Evolutionary conservation across 2,888 invertebrate genomes (phyloP), one percentile per base, ranked within the genome.

Genomic region (Leptura quadrifasciata): DNA sequence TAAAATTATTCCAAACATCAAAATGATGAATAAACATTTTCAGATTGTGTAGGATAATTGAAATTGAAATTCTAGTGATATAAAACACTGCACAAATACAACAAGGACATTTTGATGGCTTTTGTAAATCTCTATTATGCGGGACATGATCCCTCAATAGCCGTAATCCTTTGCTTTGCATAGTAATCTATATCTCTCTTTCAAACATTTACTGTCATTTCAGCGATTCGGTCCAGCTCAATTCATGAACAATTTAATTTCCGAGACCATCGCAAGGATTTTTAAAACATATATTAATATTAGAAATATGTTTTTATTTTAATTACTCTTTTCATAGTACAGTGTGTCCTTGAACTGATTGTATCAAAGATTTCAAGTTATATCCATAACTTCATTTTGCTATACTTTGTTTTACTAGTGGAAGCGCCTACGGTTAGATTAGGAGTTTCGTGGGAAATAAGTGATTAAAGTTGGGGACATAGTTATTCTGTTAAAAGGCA

Each of bases 211-310:
- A 84, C 85, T 85, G 85, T 85, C 86, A 85, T 86, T 86, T 86
- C 86, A 85, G 85, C 85, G 84, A 83, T 84, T 83, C 81, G 78
- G 54, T 39, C 80, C 80, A 78, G 84, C 84, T 85, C 84, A 85
- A 85, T 85, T 82, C 84, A 81, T 77, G 81, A 83, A 85, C 85
- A 86, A 86, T 86, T 86, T 84, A 86, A 85, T 86, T 86, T 84
- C 84, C 82, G 82, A 73, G 74, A 80, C 73, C 76, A 76, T 64
- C 75, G 57, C 6, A 39, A 21, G 21, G 20, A 21, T 35, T 55
- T 68, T 57, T 54, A 4, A 8, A 27, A 15, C 17, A 67, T 17
- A 24, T 58, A 24, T 58, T 17, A 17, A 55, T 55, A 58, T 58
- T 58, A 31, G 27, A 31, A 31, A 31, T 31, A 6, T 31, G 6